Base-by-base conservation (phyloP, 2,888 invertebrate genomes). In the Steromphala cineraria region DNA sequence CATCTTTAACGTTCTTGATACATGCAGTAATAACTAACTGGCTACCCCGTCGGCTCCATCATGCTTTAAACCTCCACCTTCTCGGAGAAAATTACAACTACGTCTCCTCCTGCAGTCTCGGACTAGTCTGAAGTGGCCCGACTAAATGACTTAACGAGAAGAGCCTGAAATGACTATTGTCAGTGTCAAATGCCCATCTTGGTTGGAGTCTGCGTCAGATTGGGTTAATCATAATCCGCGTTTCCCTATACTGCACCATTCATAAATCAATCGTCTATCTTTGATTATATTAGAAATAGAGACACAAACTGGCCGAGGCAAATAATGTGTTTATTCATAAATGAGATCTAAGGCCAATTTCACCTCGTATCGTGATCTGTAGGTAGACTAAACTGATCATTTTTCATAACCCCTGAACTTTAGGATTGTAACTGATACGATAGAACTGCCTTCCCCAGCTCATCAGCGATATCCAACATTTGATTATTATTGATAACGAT, bases 161-260 rank as follows among this genome's bases (percentile, higher is more conserved):
- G 62, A 62, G 62, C 28, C 62, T 62, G 24, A 62, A 28, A 62
- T 62, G 62, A 62, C 62, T 62, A 62, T 62, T 62, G 62, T 62
- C 62, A 62, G 62, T 62, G 62, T 62, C 62, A 28, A 62, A 62
- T 62, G 62, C 24, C 62, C 62, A 62, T 62, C 62, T 62, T 62
- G 24, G 62, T 28, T 28, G 15, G 13, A 62, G 62, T 28, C 62
- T 62, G 28, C 62, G 28, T 62, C 24, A 62, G 62, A 62, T 62
- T 62, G 62, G 28, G 62, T 62, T 62, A 62, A 62, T 62, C 62
- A 62, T 62, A 62, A 62, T 24, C 24, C 62, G 28, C 24, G 17
- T 62, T 62, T 62, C 28, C 62, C 24, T 28, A 62, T 62, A 62
- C 62, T 15, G 17, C 62, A 13, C 62, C 21, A 62, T 62, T 28